phyloP scores from a whole-genome alignment of 1,140 invertebrate species.

The Drosophila auraria region DNA sequence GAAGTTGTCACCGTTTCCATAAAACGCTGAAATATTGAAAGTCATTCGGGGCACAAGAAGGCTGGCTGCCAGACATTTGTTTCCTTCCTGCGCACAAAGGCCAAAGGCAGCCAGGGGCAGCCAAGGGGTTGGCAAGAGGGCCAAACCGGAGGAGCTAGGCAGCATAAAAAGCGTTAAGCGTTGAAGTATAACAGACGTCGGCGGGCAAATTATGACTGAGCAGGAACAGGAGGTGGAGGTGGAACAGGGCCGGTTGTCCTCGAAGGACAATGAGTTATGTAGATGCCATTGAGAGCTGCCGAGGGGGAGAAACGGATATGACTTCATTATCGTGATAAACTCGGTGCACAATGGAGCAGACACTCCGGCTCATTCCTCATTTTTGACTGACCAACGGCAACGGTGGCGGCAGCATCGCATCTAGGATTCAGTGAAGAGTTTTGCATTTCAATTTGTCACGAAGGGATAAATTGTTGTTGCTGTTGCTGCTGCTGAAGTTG shows the following conservation, averaged over 20 bases:
- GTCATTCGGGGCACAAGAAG: constrained; percentile 68
- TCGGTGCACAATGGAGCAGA: constrained; percentile 59
- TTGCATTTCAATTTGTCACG: constrained; percentile 54
- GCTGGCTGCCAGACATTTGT: constrained; percentile 68
- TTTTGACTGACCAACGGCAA: constrained; percentile 26
- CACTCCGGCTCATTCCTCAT: constrained; percentile 40
- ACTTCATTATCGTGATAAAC: constrained; percentile 80
- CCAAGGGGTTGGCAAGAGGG: constrained; percentile 28
- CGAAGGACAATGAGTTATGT: constrained; percentile 64
- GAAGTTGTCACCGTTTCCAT: constrained; percentile 77
- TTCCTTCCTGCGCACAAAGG: constrained; percentile 68
- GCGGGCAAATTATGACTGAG: constrained; percentile 74
- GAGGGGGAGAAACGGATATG: constrained; percentile 47
- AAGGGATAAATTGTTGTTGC: not conserved
- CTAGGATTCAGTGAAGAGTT: constrained; percentile 20
- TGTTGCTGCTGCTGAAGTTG: constrained; percentile 6
- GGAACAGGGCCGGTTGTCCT: not conserved
- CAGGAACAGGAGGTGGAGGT: constrained; percentile 15
- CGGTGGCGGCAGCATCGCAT: not conserved
- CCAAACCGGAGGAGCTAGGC: constrained; percentile 19
- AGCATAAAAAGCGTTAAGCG: constrained; percentile 57
- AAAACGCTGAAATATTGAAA: constrained; percentile 80
- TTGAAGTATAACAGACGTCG: constrained; percentile 70
- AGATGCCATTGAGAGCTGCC: constrained; percentile 54
- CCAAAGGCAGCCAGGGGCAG: constrained; percentile 24